phyloP scores from a whole-genome alignment of 2,797 vertebrate genomes.

The Molothrus aeneus region DNA sequence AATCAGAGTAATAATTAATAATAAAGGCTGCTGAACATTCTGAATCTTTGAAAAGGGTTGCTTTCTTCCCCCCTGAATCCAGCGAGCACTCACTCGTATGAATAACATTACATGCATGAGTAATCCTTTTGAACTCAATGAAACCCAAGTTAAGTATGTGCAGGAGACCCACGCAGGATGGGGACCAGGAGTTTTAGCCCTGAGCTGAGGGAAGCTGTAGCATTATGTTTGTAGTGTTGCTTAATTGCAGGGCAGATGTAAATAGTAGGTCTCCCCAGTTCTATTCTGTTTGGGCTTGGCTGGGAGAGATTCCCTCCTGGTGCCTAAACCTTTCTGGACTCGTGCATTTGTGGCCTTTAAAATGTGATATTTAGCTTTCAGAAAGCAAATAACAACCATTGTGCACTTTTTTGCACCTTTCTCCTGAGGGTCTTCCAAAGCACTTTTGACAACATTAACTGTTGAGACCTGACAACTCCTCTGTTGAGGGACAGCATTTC shows the following conservation, averaged over 20 bases:
- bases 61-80: not conserved
- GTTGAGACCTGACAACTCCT: not conserved
- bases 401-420: not conserved
- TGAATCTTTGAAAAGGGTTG: slow-evolving; percentile 36
- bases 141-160: slow-evolving; percentile 25
- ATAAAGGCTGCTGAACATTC: slow-evolving; percentile 29
- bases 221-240: slow-evolving; percentile 26
- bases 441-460: slow-evolving; percentile 41
- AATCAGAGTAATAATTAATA: slow-evolving; percentile 47
- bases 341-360: slow-evolving; percentile 20
- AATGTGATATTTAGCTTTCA: slow-evolving; percentile 57
- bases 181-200: not conserved
- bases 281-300: not conserved
- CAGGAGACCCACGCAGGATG: not conserved
- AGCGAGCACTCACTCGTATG: slow-evolving; percentile 50
- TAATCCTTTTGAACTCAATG: slow-evolving; percentile 57
- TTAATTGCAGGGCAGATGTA: slow-evolving; percentile 35
- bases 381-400: slow-evolving; percentile 56
- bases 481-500: not conserved
- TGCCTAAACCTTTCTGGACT: not conserved
- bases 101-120: slow-evolving; percentile 55
- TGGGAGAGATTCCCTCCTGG: not conserved
- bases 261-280: slow-evolving; percentile 10
- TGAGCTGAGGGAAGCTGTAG: not conserved
- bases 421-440: slow-evolving; percentile 34